Evolutionary conservation across 2,113 vertebrate species (phyloP), one percentile per base, ranked within the genome.

Genomic region (Rhipidura dahli): DNA sequence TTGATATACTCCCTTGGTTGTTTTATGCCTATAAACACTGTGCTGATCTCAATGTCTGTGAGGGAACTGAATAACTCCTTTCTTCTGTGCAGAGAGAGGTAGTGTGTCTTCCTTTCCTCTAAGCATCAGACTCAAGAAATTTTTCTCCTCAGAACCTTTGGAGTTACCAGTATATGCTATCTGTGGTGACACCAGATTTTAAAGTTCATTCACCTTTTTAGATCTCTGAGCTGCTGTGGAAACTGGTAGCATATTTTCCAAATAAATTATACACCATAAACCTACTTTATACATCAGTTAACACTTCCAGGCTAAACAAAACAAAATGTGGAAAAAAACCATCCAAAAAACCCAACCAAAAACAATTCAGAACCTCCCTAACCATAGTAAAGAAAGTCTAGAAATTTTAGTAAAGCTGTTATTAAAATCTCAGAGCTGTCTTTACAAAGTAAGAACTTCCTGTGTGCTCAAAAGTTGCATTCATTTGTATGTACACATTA

Each of bases 181-280:
- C 89, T 77, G 54, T 79, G 68, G 49, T 53, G 39, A 71, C 42
- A 27, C 30, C 15, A 2, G 14, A 90, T 69, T 83, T 96, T 90
- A 72, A 91, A 92, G 70, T 83, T 87, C 50, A 77, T 82, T 86
- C 44, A 86, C 19, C 69, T 89, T 93, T 93, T 96, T 76, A 90
- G 65, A 91, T 92, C 69, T 94, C 78, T 45, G 75, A 95, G 61
- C 61, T 87, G 30, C 71, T 0, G 5, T 75, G 47, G 81, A 94
- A 97, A 95, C 66, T 45, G 27, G 59, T 27, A 87, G 68, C 75
- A 93, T 17, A 47, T 76, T 96, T 96, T 94, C 33, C 65, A 92
- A 94, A 91, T 96, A 95, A 97, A 95, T 83, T 93, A 79, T 90
- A 77, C 31, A 94, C 60, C n/a, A 60, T 69, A 82, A 53, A 70